Evolutionary conservation across 2,888 invertebrate genomes (phyloP).

Genomic region (Arrhopalites spinosus): DNA sequence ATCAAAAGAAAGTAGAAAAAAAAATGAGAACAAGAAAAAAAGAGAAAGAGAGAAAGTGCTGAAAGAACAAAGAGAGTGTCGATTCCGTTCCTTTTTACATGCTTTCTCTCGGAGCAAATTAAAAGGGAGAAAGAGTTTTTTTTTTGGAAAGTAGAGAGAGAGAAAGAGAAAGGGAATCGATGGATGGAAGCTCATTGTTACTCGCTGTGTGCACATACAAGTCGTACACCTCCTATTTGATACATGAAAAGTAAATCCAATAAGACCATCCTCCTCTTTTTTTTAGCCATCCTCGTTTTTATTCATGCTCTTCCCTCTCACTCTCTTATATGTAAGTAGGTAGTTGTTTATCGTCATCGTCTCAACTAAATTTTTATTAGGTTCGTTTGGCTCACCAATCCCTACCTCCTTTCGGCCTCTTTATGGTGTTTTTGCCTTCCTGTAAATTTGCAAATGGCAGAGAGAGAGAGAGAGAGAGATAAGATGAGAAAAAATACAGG

Average conservation of each 20-base stretch:
- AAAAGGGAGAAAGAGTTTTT: no score
- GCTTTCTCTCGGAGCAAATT: no score
- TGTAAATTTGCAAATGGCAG: not conserved
- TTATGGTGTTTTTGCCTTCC: not conserved
- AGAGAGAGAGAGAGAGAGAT: not conserved
- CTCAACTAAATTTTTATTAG: conserved; percentile 1
- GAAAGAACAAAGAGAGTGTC: not conserved
- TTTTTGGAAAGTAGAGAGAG: not conserved
- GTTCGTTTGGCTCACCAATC: not conserved
- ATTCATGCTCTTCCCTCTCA: not conserved
- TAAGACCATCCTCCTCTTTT: not conserved
- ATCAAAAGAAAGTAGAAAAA: no score
- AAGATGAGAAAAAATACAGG: not conserved
- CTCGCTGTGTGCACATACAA: not conserved
- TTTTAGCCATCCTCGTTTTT: not conserved
- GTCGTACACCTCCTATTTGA: no score
- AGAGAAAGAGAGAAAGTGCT: not conserved
- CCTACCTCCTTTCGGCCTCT: not conserved
- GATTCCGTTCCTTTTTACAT: no score
- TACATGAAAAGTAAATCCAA: not conserved
- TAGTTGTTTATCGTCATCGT: not conserved
- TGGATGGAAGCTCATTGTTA: not conserved
- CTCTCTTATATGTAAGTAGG: not conserved
- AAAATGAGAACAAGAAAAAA: no score
- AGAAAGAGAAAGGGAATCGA: not conserved